These are phyloP conservation scores for Phycodurus eques DNA, from an alignment of 2,113 vertebrate genomes.

Conservation along the genomic window DNA sequence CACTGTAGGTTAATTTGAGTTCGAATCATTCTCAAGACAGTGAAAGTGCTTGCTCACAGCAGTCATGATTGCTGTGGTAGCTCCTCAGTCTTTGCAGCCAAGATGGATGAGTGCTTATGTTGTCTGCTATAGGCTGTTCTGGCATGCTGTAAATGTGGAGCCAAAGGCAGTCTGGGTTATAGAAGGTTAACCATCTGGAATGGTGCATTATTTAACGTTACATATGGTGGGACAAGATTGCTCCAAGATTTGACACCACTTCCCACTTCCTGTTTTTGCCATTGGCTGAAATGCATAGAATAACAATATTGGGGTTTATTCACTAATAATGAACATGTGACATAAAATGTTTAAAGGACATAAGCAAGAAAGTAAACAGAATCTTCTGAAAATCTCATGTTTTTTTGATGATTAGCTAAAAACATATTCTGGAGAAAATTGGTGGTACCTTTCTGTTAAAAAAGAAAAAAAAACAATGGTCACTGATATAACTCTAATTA, in stretches of 20 bases:
- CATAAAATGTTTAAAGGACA: conserved; percentile 1
- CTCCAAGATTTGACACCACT: conserved; percentile 21
- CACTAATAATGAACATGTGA: conserved; percentile 27
- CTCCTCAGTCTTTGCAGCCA: conserved; percentile 19
- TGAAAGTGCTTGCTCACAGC: conserved; percentile 10
- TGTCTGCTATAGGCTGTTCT: conserved; percentile 46
- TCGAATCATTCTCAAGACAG: neutral
- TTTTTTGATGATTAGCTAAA: no score
- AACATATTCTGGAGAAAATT: no score
- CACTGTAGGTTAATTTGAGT: neutral
- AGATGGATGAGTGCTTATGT: conserved; percentile 18
- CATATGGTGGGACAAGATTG: conserved; percentile 58
- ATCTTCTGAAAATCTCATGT: neutral
- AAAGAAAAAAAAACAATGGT: no score
- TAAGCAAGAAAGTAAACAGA: neutral
- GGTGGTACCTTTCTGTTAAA: no score
- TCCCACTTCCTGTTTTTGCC: conserved; percentile 29
- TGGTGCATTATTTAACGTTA: conserved; percentile 67
- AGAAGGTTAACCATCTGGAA: conserved; percentile 60
- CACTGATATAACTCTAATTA: no score
- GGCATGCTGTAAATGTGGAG: conserved; percentile 36
- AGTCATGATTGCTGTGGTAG: conserved; percentile 19
- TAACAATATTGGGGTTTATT: conserved; percentile 21
- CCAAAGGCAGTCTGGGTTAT: conserved; percentile 45
- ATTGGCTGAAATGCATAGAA: conserved; percentile 15